phyloP scores from a whole-genome alignment of 2,113 vertebrate genomes.

The Suricata suricatta region DNA sequence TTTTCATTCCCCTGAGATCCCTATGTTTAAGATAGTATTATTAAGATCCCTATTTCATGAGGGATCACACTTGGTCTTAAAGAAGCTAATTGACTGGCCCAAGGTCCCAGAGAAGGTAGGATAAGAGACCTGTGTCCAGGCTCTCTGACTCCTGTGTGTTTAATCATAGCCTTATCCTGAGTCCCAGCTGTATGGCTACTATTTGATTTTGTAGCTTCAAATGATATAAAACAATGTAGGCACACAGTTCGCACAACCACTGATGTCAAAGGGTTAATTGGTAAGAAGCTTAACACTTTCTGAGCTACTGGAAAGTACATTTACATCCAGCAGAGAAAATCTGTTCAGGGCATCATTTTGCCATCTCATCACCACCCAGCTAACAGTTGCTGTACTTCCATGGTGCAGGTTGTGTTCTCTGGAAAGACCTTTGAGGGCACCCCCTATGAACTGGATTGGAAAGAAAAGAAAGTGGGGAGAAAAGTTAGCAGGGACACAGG shows the following conservation, averaged over 20 bases:
- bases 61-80: neutral
- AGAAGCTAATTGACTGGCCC: neutral
- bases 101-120: neutral
- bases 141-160: neutral
- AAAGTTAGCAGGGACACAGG: neutral
- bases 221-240: neutral
- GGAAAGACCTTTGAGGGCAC: neutral
- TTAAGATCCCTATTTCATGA: neutral
- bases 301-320: neutral
- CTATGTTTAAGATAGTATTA: neutral
- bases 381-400: neutral
- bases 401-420: neutral
- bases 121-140: neutral
- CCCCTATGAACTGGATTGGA: fast-evolving
- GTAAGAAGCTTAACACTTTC: neutral
- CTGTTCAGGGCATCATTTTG: neutral
- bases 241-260: neutral
- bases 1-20: neutral
- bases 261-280: neutral
- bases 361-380: neutral
- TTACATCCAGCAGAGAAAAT: neutral
- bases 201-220: neutral
- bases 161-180: neutral
- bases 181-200: neutral
- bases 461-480: neutral